Conservation (phyloP, 1,140 invertebrate species). For the Brachionus calyciflorus region DNA sequence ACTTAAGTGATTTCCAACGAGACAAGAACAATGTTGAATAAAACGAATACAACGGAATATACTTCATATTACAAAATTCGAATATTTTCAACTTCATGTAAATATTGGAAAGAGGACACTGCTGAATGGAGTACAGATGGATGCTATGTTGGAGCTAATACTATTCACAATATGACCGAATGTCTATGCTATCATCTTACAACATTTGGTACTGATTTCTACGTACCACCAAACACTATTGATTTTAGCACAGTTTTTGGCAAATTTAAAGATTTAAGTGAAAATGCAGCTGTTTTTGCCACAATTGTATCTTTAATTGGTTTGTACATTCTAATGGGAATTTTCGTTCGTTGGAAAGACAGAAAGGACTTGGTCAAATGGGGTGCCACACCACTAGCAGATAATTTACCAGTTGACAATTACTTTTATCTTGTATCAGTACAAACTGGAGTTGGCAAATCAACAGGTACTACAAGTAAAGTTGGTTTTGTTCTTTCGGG, state of each 20-base stretch:
- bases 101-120: constrained; percentile 56
- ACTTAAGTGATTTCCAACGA: constrained; percentile 37
- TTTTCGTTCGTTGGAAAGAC: constrained; percentile 63
- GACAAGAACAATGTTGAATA: constrained; percentile 20
- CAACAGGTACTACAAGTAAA: constrained; percentile 55
- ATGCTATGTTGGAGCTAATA: constrained; percentile 50
- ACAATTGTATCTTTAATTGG: constrained; percentile 62
- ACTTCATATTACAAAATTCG: constrained; percentile 50
- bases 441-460: constrained; percentile 56
- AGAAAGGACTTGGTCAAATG: constrained; percentile 61
- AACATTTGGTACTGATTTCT: constrained; percentile 64
- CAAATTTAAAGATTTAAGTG: constrained; percentile 56
- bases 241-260: constrained; percentile 65
- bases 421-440: constrained; percentile 59
- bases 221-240: constrained; percentile 64
- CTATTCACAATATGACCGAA: constrained; percentile 56
- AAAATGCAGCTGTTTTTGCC: constrained; percentile 60
- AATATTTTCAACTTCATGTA: constrained; percentile 53
- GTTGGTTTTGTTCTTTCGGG: constrained; percentile 59
- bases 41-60: constrained; percentile 50
- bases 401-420: constrained; percentile 59
- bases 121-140: constrained; percentile 56
- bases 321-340: constrained; percentile 60
- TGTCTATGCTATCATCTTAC: constrained; percentile 64
- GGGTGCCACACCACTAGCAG: constrained; percentile 58